Evolutionary conservation across 2,888 invertebrate species (phyloP), one percentile per base, ranked within the genome.

Genomic region (Platycheirus rosarum): DNA sequence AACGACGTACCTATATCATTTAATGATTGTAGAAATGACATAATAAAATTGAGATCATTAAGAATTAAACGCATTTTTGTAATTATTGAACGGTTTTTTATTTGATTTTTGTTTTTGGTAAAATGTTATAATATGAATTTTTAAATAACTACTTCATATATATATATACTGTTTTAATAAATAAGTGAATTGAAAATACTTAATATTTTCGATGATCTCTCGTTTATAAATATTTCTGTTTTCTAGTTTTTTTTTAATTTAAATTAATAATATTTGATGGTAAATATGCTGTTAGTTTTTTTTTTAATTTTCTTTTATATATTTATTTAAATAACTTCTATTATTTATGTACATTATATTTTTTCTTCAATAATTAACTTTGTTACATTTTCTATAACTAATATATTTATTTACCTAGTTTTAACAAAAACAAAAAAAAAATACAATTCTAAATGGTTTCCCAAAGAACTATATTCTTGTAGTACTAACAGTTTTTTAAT

Each of bases 111-210:
- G 37, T 71, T 49, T 57, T 71, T 77, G 76, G 71, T 82, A 82
- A 82, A 82, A 82, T 76, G 71, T 76, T 62, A 73, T 78, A 78
- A 76, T 82, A 82, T 82, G 82, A 76, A 68, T 76, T 82, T 77
- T 82, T 57, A 82, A 82, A 82, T 82, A 82, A 76, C 71, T 76
- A 68, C 16, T 42, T 57, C 62, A 42, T 60, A 42, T 68, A 65
- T 80, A 53, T 35, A 8, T 80, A 44, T 49, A 16, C 57, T 65
- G 35, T 57, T 60, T 82, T 73, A 76, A 68, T 76, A 82, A 82
- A 82, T 82, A 82, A 76, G 63, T 76, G 71, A 82, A 82, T 76
- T 82, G 76, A 82, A 82, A 82, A 82, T 77, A 82, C 82, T 73
- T 57, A 73, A 82, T 76, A 82, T 82, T 82, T 82, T 82, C 82